These are phyloP conservation scores for fruit fly (Drosophila melanogaster) DNA, from an alignment of 1,140 invertebrate species.

Conservation along the genomic window Release_6_plus_ISO1_MT NT_033779.5:14337001-14337500, in stretches of 20 bases:
- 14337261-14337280: conserved; percentile 34
- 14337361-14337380: conserved; percentile 75
- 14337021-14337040: background rate
- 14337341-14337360: conserved; percentile 38
- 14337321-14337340: conserved; percentile 24
- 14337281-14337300: conserved; percentile 48
- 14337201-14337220: conserved; percentile 3
- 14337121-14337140: background rate
- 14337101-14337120: conserved; percentile 6
- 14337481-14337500: conserved; percentile 9
- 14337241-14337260: conserved; percentile 17
- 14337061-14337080: conserved; percentile 27
- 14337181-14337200: conserved; percentile 5
- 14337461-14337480: conserved; percentile 19
- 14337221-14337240: conserved; percentile 27
- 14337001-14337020: conserved; percentile 27
- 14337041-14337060: background rate
- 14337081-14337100: conserved; percentile 60
- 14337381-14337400: conserved; percentile 34
- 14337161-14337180: conserved; percentile 4
- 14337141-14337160: background rate
- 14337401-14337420: conserved; percentile 21
- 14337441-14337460: conserved; percentile 12
- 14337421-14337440: conserved; percentile 28
- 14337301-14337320: background rate